Conservation (phyloP, 2,113 vertebrate species). For the Gasterosteus nipponicus region DNA sequence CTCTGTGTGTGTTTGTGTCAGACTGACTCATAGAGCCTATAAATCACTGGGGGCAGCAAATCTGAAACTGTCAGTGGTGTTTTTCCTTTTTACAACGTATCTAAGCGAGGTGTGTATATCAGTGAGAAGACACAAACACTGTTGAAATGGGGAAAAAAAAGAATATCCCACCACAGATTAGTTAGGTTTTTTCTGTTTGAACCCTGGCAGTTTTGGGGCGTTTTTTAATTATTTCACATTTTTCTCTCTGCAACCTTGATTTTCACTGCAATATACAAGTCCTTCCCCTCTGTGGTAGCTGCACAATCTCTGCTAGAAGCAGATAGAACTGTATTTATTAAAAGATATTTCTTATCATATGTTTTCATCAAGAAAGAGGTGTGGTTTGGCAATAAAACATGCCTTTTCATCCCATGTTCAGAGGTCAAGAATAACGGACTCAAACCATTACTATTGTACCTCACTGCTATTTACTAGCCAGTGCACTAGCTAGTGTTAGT, state of each 20-base stretch:
- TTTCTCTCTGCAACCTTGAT: neutral
- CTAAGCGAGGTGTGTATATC: conserved; percentile 37
- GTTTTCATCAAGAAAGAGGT: too few species aligned
- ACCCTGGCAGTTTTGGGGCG: neutral
- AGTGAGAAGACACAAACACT: conserved; percentile 8
- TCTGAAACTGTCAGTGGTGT: conserved; percentile 59
- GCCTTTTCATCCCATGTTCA: neutral
- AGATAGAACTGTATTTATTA: neutral
- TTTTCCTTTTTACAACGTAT: conserved; percentile 45
- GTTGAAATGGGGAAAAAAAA: conserved; percentile 2
- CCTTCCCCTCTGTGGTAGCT: neutral
- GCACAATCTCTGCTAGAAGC: neutral
- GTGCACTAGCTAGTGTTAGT: neutral
- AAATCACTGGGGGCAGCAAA: conserved; percentile 56
- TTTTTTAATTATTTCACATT: neutral
- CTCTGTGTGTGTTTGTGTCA: conserved; percentile 11
- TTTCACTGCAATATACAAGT: neutral
- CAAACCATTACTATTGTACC: neutral
- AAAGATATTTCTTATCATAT: too few species aligned
- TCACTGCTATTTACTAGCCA: neutral
- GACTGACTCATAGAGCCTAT: conserved; percentile 48
- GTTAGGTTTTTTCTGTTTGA: neutral
- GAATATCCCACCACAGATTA: neutral
- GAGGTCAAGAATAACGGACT: neutral
- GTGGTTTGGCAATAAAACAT: too few species aligned